A percentile compares a stretch with the other conserved stretches of the same genome.
phyloP scores from a whole-genome alignment of 2,797 vertebrate species.

The Sarcophilus harrisii region DNA sequence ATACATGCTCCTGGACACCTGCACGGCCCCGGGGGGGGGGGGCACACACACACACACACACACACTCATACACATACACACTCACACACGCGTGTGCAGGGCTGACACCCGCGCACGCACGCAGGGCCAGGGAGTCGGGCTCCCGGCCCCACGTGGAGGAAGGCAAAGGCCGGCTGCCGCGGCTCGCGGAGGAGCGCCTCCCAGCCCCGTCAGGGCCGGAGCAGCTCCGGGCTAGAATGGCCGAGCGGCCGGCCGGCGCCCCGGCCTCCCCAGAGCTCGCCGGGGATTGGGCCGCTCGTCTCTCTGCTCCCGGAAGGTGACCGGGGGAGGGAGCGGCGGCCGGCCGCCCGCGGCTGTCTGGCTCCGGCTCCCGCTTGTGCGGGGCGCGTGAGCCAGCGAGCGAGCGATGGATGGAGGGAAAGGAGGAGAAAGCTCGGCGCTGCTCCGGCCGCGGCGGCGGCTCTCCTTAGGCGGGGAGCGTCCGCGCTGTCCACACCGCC shows the following conservation, averaged over 20 bases:
- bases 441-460: neutral
- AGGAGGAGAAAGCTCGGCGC: neutral
- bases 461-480: neutral
- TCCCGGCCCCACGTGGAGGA: neutral
- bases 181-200: slow-evolving; percentile 30
- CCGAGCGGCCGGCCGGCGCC: neutral
- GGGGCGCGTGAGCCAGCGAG: neutral
- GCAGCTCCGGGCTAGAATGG: slow-evolving; percentile 12
- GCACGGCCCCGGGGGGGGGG: too few relatives aligned
- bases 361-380: neutral
- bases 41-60: neutral
- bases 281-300: neutral
- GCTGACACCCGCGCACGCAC: neutral
- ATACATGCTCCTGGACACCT: neutral
- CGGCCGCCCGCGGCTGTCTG: slow-evolving; percentile 14
- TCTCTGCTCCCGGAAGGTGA: slow-evolving; percentile 26
- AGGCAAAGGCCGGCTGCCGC: neutral
- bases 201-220: neutral
- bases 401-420: neutral
- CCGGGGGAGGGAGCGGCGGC: slow-evolving; percentile 64
- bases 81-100: neutral
- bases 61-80: neutral
- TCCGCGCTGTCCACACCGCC: neutral
- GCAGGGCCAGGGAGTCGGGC: slow-evolving; percentile 1
- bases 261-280: neutral